Evolutionary conservation across 2,888 invertebrate species (phyloP).

Genomic region (Tuta absoluta): DNA sequence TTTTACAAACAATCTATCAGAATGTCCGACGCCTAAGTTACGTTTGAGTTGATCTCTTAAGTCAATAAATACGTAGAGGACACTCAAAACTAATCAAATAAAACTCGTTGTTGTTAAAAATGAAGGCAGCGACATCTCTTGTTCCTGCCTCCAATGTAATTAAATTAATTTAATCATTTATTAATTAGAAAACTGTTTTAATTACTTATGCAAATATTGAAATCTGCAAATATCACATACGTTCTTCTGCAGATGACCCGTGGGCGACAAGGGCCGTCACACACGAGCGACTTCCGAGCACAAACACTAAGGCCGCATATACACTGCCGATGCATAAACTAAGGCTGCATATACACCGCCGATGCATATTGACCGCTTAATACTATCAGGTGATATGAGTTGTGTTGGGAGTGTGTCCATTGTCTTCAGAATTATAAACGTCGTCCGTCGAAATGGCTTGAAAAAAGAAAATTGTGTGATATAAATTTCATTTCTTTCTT

Average conservation of each 20-base stretch:
- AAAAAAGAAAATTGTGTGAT: too few relatives aligned
- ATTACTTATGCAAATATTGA: neutral
- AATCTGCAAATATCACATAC: constrained; percentile 42
- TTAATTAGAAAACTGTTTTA: neutral
- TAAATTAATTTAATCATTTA: neutral
- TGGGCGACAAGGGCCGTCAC: constrained; percentile 53
- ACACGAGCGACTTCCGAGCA: constrained; percentile 49
- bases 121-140: too few relatives aligned
- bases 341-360: constrained; percentile 33
- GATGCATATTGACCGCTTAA: constrained; percentile 75
- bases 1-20: too few relatives aligned
- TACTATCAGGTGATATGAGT: constrained; percentile 65
- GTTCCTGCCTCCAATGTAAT: too few relatives aligned
- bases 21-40: too few relatives aligned
- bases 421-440: neutral
- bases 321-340: constrained; percentile 21
- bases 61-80: too few relatives aligned
- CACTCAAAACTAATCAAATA: too few relatives aligned
- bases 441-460: too few relatives aligned
- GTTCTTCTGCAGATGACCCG: constrained; percentile 45
- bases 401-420: constrained; percentile 40
- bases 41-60: too few relatives aligned
- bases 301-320: constrained; percentile 35
- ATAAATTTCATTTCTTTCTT: too few relatives aligned
- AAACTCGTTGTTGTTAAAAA: too few relatives aligned